These are phyloP conservation scores for Xiphydria camelus DNA, from an alignment of 2,888 invertebrate species.

Conservation along the genomic window DNA sequence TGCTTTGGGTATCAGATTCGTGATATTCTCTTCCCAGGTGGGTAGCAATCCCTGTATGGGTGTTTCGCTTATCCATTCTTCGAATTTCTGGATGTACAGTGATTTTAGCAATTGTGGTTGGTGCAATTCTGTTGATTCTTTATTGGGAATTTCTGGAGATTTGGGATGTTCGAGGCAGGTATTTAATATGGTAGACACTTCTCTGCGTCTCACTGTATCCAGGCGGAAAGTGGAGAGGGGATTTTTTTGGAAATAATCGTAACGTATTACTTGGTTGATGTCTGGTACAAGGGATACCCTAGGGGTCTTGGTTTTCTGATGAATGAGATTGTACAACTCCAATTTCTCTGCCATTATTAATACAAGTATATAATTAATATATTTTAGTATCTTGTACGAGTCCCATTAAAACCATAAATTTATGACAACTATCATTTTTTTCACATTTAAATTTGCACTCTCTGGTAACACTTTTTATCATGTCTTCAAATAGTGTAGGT, in stretches of 20 bases:
- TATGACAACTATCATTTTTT: too few species aligned
- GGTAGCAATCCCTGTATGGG: constrained; percentile 29
- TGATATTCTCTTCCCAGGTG: constrained; percentile 45
- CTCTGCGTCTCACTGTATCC: constrained; percentile 3
- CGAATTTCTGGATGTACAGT: constrained; percentile 24
- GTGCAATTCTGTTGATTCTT: too few species aligned
- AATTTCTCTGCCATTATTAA: constrained; percentile 3
- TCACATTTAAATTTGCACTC: too few species aligned
- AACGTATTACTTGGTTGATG: not conserved
- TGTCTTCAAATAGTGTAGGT: too few species aligned
- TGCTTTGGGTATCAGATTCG: constrained; percentile 33
- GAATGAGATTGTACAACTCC: constrained; percentile 11
- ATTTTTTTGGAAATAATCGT: not conserved
- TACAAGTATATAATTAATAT: too few species aligned
- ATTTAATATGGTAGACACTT: constrained; percentile 6
- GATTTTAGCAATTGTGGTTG: constrained; percentile 16
- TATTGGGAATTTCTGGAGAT: too few species aligned
- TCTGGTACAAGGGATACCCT: constrained; percentile 4
- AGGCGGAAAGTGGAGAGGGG: constrained; percentile 4
- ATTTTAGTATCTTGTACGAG: too few species aligned
- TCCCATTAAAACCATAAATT: too few species aligned
- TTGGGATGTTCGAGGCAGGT: not conserved
- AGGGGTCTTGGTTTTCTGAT: constrained; percentile 12
- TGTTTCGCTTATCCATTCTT: constrained; percentile 30
- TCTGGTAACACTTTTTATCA: too few species aligned